These are phyloP conservation scores for Solenopsis fugax DNA, from an alignment of 1,140 invertebrate species.

Conservation along the genomic window DNA sequence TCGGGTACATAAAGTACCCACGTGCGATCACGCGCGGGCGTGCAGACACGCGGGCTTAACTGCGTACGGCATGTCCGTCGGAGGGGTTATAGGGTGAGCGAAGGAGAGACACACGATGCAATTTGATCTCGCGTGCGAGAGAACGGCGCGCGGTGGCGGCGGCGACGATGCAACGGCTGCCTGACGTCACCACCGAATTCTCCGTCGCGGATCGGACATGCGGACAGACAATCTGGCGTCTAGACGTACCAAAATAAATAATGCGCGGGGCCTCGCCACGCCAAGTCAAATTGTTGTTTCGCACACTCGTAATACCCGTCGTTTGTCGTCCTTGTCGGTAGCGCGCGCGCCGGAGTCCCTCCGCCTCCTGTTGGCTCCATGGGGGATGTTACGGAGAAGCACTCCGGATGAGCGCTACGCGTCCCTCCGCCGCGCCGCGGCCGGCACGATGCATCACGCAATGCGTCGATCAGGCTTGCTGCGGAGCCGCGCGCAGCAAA, in stretches of 20 bases:
- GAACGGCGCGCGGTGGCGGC: conserved; percentile 42
- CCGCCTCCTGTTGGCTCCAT: neutral
- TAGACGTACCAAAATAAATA: conserved; percentile 86
- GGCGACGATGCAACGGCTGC: conserved; percentile 72
- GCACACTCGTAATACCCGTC: conserved; percentile 75
- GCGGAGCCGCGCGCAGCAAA: neutral
- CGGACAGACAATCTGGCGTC: conserved; percentile 86
- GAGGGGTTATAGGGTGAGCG: conserved; percentile 41
- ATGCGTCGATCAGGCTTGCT: conserved; percentile 19
- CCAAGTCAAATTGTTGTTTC: conserved; percentile 81
- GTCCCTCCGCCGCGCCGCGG: too few species aligned
- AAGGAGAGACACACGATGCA: conserved; percentile 68
- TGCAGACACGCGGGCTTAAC: conserved; percentile 71
- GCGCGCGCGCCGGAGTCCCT: neutral
- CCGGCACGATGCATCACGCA: conserved; percentile 11
- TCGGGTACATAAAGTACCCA: conserved; percentile 61
- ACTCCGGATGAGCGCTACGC: neutral
- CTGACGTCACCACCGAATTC: conserved; percentile 83
- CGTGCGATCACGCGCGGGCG: conserved; percentile 60
- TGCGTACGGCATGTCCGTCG: conserved; percentile 42
- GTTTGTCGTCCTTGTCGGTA: conserved; percentile 70
- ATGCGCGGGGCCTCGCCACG: conserved; percentile 78
- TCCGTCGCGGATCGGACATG: conserved; percentile 80
- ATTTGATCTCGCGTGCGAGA: conserved; percentile 67
- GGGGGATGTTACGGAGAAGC: conserved; percentile 40